These are phyloP conservation scores for Microctonus aethiopoides DNA, from an alignment of 2,888 invertebrate species.

Conservation along the genomic window DNA sequence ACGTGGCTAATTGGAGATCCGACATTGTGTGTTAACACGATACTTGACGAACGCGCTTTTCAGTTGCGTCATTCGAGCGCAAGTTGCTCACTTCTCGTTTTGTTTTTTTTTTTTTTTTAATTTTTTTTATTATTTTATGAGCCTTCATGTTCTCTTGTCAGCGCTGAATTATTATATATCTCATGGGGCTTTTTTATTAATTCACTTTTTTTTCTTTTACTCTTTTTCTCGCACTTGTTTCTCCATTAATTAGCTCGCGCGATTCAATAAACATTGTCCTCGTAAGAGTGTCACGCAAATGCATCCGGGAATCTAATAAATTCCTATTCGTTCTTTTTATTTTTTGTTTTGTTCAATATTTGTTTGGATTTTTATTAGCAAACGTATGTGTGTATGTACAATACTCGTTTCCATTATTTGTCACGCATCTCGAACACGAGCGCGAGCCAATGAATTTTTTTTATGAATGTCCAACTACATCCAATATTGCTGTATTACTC, in stretches of 20 bases:
- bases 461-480: slow-evolving; percentile 10
- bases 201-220: slow-evolving; percentile 18
- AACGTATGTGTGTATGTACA: neutral
- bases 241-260: slow-evolving; percentile 59
- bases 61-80: slow-evolving; percentile 53
- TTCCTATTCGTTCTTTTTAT: slow-evolving; percentile 11
- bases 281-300: slow-evolving; percentile 15
- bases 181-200: neutral
- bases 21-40: slow-evolving; percentile 54
- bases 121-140: slow-evolving; percentile 4
- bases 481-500: no score
- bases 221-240: neutral
- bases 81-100: slow-evolving; percentile 32
- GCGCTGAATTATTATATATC: neutral
- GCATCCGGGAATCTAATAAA: slow-evolving; percentile 36
- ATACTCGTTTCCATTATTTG: slow-evolving; percentile 19
- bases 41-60: slow-evolving; percentile 54
- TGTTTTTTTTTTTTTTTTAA: slow-evolving; percentile 12
- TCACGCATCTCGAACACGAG: neutral
- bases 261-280: slow-evolving; percentile 49
- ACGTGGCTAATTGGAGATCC: slow-evolving; percentile 64
- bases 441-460: no score
- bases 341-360: neutral
- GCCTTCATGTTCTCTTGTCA: neutral
- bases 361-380: neutral